phyloP scores from a whole-genome alignment of 2,113 vertebrate genomes.

The Azemiops feae region DNA sequence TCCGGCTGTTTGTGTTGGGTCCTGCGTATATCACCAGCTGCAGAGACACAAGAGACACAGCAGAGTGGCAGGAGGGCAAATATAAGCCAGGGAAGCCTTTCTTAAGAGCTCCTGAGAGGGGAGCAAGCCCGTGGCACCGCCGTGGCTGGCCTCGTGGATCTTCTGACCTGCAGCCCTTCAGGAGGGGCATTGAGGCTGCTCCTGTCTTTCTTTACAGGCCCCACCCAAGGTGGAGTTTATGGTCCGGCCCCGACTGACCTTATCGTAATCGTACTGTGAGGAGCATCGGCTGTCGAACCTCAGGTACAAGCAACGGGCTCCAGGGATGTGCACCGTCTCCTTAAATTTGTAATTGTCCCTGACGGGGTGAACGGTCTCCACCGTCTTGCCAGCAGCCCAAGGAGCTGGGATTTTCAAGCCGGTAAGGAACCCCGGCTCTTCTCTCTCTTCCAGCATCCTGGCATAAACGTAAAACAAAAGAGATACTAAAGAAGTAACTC shows the following conservation, averaged over 20 bases:
- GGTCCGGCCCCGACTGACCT: conserved; percentile 73
- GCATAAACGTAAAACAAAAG: conserved; percentile 43
- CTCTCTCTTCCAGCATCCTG: conserved; percentile 93
- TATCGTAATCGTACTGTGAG: conserved; percentile 99
- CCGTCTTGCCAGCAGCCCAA: conserved; percentile 97
- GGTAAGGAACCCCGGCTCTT: conserved; percentile 95
- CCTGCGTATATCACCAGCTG: conserved; percentile 98
- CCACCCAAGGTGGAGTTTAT: not conserved
- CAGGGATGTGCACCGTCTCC: conserved; percentile 96
- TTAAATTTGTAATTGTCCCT: conserved; percentile 99
- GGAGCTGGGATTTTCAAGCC: conserved; percentile 97
- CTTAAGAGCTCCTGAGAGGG: conserved; percentile 25
- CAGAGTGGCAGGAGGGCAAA: conserved; percentile 78
- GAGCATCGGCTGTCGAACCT: conserved; percentile 96
- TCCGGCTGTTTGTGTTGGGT: conserved; percentile 98
- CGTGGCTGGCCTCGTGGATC: not conserved
- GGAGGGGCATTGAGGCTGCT: not conserved
- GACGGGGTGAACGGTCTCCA: conserved; percentile 96
- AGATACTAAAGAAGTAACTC: not conserved
- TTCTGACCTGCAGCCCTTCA: not conserved
- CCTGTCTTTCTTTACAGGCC: not conserved
- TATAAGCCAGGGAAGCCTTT: conserved; percentile 31
- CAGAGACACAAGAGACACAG: conserved; percentile 76
- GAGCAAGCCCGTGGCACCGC: too few relatives aligned
- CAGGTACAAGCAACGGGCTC: conserved; percentile 94